phyloP scores from a whole-genome alignment of 1,140 invertebrate species.

The Trialeurodes vaporariorum region DNA sequence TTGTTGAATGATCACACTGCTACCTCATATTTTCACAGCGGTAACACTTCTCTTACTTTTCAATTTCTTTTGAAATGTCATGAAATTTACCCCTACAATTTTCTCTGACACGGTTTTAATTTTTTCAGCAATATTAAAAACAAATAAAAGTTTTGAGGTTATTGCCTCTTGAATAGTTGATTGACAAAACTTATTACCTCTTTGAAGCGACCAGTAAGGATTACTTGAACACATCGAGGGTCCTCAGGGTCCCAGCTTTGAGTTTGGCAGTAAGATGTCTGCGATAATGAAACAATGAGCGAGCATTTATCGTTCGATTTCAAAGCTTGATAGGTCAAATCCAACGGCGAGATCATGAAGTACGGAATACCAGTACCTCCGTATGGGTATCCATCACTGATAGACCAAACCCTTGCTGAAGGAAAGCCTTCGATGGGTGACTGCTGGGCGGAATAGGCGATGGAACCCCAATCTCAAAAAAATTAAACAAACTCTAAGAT shows the following conservation, averaged over 20 bases:
- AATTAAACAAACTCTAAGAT: background rate
- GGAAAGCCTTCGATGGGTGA: slow-evolving; percentile 50
- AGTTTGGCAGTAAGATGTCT: slow-evolving; percentile 37
- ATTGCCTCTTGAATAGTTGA: too few relatives aligned
- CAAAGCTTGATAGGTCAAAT: slow-evolving; percentile 59
- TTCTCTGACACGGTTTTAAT: too few relatives aligned
- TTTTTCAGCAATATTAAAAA: too few relatives aligned
- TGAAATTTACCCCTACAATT: too few relatives aligned
- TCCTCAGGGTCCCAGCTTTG: slow-evolving; percentile 61
- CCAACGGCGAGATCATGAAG: slow-evolving; percentile 61
- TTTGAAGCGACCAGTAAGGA: slow-evolving; percentile 54
- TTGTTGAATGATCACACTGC: too few relatives aligned
- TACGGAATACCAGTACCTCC: slow-evolving; percentile 64
- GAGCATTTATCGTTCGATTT: slow-evolving; percentile 37
- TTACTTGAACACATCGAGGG: slow-evolving; percentile 60
- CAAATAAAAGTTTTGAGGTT: too few relatives aligned
- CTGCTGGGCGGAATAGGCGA: slow-evolving; percentile 15
- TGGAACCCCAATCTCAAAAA: slow-evolving; percentile 18
- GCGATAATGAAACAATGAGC: slow-evolving; percentile 17
- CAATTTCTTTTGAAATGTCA: too few relatives aligned
- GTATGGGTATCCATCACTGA: slow-evolving; percentile 52
- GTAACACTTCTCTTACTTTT: too few relatives aligned
- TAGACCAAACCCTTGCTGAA: slow-evolving; percentile 58
- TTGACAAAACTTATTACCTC: slow-evolving; percentile 40
- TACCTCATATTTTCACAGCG: too few relatives aligned